Evolutionary conservation across 2,797 vertebrate genomes (phyloP).

Genomic region (Pyrrhura leucotis): DNA sequence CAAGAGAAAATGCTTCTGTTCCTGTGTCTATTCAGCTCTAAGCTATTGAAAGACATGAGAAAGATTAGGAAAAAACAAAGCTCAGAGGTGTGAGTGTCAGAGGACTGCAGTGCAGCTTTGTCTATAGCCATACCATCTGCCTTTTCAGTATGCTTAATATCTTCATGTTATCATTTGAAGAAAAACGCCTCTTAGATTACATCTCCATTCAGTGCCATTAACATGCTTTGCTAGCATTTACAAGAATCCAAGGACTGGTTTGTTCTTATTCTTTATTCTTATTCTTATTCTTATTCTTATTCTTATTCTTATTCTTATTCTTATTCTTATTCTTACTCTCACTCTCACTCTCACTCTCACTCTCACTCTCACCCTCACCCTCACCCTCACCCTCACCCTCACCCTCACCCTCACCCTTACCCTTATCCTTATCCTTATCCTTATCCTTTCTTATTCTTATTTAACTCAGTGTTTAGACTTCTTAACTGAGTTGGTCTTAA

Average conservation of each 20-base stretch:
- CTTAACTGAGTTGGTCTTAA: background rate
- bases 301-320: too few relatives aligned
- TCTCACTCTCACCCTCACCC: background rate
- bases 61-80: background rate
- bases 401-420: background rate
- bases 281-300: too few relatives aligned
- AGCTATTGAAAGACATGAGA: background rate
- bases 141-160: background rate
- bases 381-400: background rate
- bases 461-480: background rate
- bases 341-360: background rate
- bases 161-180: background rate
- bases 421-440: too few relatives aligned
- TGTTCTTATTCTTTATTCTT: background rate
- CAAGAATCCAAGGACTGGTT: background rate
- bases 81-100: background rate
- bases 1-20: background rate
- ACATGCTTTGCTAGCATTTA: background rate
- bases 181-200: background rate
- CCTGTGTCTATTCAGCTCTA: background rate
- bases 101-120: background rate
- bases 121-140: background rate
- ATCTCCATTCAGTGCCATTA: background rate
- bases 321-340: background rate
- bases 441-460: background rate